Percentiles rank a stretch among this genome's conserved stretches.
Conservation (phyloP, 2,888 invertebrate genomes). For the Lordiphosa andalusiaca region DNA sequence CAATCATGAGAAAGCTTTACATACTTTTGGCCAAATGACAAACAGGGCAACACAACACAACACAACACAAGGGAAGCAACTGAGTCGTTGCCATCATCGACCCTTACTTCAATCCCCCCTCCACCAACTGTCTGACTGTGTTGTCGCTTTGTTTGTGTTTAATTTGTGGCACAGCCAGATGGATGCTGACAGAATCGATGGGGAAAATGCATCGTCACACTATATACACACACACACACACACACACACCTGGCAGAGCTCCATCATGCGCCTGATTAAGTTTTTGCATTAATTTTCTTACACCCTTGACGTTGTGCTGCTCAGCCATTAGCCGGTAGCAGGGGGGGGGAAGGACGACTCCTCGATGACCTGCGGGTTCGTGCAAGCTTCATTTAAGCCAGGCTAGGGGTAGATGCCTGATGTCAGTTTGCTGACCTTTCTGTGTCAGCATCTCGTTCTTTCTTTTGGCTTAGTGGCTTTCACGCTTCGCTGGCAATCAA, state of each 20-base stretch:
- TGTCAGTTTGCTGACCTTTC: conserved; percentile 43
- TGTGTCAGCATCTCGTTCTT: conserved; percentile 1
- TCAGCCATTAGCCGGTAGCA: conserved; percentile 26
- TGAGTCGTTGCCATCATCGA: conserved; percentile 8
- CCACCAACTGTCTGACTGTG: conserved; percentile 4
- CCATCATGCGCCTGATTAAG: conserved; percentile 56
- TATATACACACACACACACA: conserved; percentile 18
- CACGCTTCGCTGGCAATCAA: conserved; percentile 55
- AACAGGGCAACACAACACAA: conserved; percentile 23
- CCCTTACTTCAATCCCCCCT: conserved; percentile 1
- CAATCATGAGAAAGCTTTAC: conserved; percentile 23
- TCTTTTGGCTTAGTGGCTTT: conserved; percentile 40
- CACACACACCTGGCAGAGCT: conserved; percentile 25
- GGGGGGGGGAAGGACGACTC: conserved; percentile 20
- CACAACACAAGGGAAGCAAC: conserved; percentile 6
- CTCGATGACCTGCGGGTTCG: conserved; percentile 27
- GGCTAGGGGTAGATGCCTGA: conserved; percentile 4
- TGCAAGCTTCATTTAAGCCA: conserved; percentile 9
- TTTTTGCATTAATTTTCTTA: conserved; percentile 51
- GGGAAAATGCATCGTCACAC: conserved; percentile 14
- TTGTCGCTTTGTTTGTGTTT: conserved; percentile 59
- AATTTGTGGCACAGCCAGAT: conserved; percentile 58
- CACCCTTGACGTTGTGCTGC: conserved; percentile 21
- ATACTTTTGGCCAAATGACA: conserved; percentile 34
- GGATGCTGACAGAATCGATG: conserved; percentile 62